Base-by-base conservation (phyloP, 2,797 vertebrate genomes). In the Chaetophractus vellerosus region DNA sequence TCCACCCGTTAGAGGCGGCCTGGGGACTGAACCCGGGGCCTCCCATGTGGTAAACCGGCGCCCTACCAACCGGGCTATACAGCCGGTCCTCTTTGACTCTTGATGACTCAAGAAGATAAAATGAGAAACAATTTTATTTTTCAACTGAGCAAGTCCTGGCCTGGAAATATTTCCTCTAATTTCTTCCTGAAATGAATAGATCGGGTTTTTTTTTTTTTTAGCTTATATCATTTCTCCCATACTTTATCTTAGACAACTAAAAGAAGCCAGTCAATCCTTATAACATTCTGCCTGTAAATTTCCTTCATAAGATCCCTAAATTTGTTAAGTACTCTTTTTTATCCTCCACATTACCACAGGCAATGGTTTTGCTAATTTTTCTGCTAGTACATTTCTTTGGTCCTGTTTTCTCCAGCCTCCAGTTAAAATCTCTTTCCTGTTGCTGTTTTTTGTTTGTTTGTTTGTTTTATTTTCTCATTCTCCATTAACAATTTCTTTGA, bases 61-160 rank as follows among this genome's bases (percentile, higher is more conserved):
- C n/a, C n/a, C n/a, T n/a, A n/a, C n/a, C n/a, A n/a, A n/a, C n/a
- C n/a, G n/a, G n/a, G n/a, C n/a, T n/a, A n/a, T n/a, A n/a, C n/a
- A n/a, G n/a, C n/a, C n/a, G n/a, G n/a, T n/a, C n/a, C n/a, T n/a
- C n/a, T n/a, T n/a, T n/a, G n/a, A n/a, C n/a, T n/a, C n/a, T n/a
- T 36, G 74, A 82, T 87, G 75, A 23, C 14, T 86, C 63, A 68
- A 50, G 33, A 86, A 66, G 26, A 79, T 75, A 18, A 84, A 85
- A 81, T 91, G 21, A 66, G 10, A 86, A 93, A 38, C 28, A 52
- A 23, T 33, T 71, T 68, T 83, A 31, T 74, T 57, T 84, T 88
- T 63, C 23, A 76, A 52, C 5, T 9, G 61, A 74, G 28, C 28
- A 79, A 88, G 23, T 85, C 76, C 9, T 93, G 9, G 6, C 4